phyloP scores from a whole-genome alignment of 2,888 invertebrate genomes.

The Furcula furcula region DNA sequence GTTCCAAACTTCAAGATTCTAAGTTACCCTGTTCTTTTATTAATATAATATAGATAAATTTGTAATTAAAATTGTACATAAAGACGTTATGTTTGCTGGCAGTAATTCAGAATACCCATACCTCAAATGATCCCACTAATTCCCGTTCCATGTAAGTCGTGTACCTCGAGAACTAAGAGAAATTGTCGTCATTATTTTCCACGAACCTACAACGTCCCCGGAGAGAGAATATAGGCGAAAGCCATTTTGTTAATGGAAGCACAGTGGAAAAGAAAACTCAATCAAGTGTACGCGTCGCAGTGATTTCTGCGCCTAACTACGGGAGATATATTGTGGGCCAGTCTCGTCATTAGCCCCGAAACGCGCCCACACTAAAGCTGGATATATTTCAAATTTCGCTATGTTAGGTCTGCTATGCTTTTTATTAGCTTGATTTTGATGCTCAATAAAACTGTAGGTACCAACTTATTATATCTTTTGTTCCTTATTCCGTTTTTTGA shows the following conservation, averaged over 20 bases:
- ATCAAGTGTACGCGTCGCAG: conserved; percentile 74
- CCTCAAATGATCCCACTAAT: neutral
- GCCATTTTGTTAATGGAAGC: conserved; percentile 76
- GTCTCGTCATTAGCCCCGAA: conserved; percentile 68
- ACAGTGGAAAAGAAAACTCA: conserved; percentile 79
- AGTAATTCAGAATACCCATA: too few species aligned
- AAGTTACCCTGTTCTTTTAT: too few species aligned
- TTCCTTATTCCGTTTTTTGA: too few species aligned
- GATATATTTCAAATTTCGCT: too few species aligned
- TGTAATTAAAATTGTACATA: too few species aligned
- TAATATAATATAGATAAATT: too few species aligned
- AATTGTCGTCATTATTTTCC: conserved; percentile 71
- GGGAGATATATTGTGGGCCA: conserved; percentile 69
- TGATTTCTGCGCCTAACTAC: conserved; percentile 78
- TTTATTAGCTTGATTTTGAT: too few species aligned
- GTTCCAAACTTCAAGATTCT: too few species aligned
- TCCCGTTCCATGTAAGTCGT: conserved; percentile 19
- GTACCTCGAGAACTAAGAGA: conserved; percentile 45
- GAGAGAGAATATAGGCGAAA: conserved; percentile 59
- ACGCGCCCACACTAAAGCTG: conserved; percentile 40
- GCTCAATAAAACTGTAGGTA: too few species aligned
- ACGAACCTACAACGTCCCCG: conserved; percentile 64
- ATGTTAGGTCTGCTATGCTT: too few species aligned
- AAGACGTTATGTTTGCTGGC: too few species aligned
- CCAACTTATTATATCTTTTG: too few species aligned